Conservation (phyloP, 30 jellyfish, hydroid and myxozoan species). For the Rhopilema esculentum region DNA sequence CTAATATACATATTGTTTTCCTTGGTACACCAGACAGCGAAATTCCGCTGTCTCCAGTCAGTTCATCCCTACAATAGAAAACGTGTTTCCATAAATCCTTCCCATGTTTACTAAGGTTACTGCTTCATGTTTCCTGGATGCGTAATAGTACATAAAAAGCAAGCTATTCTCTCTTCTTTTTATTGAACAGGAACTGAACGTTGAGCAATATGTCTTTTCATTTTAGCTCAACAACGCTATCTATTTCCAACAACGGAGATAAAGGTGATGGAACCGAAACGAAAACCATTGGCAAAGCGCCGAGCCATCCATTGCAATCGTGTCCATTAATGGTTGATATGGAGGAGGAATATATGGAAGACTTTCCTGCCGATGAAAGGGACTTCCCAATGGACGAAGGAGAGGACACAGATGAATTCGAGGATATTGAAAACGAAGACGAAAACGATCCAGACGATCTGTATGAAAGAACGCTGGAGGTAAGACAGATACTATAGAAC, state of each 20-base stretch:
- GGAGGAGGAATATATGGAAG: slow-evolving; percentile 84
- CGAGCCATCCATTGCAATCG: slow-evolving; percentile 30
- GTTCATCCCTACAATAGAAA: no score
- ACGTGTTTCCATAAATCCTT: no score
- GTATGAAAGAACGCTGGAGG: slow-evolving; percentile 87
- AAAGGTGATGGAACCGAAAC: slow-evolving; percentile 6
- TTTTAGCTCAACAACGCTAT: not conserved
- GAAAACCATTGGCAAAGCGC: slow-evolving; percentile 33
- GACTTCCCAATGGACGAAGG: slow-evolving; percentile 83
- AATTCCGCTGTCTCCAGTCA: no score
- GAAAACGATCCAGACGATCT: slow-evolving; percentile 91
- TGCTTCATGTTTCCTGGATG: no score
- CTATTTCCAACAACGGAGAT: slow-evolving; percentile 22
- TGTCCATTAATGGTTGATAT: slow-evolving; percentile 72
- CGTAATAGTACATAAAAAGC: no score
- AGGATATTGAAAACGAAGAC: slow-evolving; percentile 93
- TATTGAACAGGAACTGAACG: not conserved
- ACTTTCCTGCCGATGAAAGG: not conserved
- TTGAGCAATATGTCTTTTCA: not conserved
- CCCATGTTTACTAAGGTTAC: no score
- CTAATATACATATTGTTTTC: no score
- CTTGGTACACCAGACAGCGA: no score
- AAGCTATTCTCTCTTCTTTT: not conserved
- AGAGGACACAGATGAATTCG: slow-evolving; percentile 95
- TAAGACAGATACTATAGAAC: slow-evolving; percentile 53